These are phyloP conservation scores for Sebastolobus altivelis DNA, from an alignment of 2,797 vertebrate species.

Conservation along the genomic window DNA sequence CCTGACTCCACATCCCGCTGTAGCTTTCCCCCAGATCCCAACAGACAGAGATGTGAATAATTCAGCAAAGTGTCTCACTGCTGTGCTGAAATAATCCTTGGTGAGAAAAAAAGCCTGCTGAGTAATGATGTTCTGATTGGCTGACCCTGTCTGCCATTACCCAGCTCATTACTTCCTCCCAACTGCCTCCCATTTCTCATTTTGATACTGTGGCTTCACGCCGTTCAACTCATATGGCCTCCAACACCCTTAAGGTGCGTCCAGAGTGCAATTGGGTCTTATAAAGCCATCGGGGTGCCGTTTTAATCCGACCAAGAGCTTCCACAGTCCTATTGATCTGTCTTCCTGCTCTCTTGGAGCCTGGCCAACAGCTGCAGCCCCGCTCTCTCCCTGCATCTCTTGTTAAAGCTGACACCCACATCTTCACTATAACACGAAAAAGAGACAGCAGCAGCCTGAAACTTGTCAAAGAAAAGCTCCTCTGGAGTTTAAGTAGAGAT, in stretches of 20 bases:
- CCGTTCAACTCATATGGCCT: constrained; percentile 59
- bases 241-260: constrained; percentile 66
- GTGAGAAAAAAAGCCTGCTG: constrained; percentile 62
- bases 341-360: constrained; percentile 61
- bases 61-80: constrained; percentile 68
- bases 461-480: constrained; percentile 40
- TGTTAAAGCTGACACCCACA: constrained; percentile 70
- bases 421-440: constrained; percentile 54
- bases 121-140: constrained; percentile 81
- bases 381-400: constrained; percentile 37
- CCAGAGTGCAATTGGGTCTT: constrained; percentile 75
- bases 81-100: constrained; percentile 70
- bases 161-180: constrained; percentile 75
- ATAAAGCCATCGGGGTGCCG: constrained; percentile 79
- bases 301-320: constrained; percentile 84
- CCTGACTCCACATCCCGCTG: constrained; percentile 38
- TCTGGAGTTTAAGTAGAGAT: constrained; percentile 26
- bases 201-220: constrained; percentile 66
- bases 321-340: constrained; percentile 76
- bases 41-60: constrained; percentile 68
- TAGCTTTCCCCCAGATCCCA: constrained; percentile 47
- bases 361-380: constrained; percentile 51
- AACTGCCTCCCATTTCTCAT: constrained; percentile 74
- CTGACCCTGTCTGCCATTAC: constrained; percentile 76
- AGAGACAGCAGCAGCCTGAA: constrained; percentile 24